Base-by-base conservation (phyloP, 2,797 vertebrate genomes). In the Myiotriccus ornatus region DNA sequence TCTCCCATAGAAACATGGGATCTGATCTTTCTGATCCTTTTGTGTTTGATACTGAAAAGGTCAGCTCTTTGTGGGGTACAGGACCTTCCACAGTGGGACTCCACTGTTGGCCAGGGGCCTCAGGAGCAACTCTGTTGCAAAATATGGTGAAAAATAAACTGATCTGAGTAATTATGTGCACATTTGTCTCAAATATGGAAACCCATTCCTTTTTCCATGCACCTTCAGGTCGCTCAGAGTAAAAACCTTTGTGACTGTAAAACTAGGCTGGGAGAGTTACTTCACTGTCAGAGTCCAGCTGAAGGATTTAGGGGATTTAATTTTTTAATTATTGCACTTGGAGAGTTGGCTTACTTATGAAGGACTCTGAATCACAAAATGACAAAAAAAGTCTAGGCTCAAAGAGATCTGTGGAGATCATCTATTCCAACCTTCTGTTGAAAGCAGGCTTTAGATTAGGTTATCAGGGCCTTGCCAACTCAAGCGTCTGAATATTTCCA, bases 91-190 rank as follows among this genome's bases (percentile, higher is more conserved):
- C 34, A 11, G 1, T 9, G 23, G 32, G 30, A 57, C 35, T 28
- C 2, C 6, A 1, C 5, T 32, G 22, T n/a, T 22, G 65, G 22
- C 3, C 7, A 7, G 5, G 16, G 21, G 21, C n/a, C 19, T 65
- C 16, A 41, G 27, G 20, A n/a, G 9, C 23, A 30, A 24, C 21
- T 79, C n/a, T 63, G 2, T 41, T 71, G 41, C 11, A 89, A 95
- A 85, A 35, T 18, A 9, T 16, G 5, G 9, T 68, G 27, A 86
- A 78, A 55, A 86, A 87, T 35, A 49, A 84, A 65, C 21, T 14
- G 12, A 69, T 12, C 22, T 24, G 35, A 44, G 25, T 41, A 4
- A 15, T 15, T 69, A 17, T 35, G 4, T 62, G 8, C 19, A 16
- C 25, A 52, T 2, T 10, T 76, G 3, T 73, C 64, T 81, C 28